Conservation (phyloP, 2,797 vertebrate genomes). For the Scolopax rusticola region DNA sequence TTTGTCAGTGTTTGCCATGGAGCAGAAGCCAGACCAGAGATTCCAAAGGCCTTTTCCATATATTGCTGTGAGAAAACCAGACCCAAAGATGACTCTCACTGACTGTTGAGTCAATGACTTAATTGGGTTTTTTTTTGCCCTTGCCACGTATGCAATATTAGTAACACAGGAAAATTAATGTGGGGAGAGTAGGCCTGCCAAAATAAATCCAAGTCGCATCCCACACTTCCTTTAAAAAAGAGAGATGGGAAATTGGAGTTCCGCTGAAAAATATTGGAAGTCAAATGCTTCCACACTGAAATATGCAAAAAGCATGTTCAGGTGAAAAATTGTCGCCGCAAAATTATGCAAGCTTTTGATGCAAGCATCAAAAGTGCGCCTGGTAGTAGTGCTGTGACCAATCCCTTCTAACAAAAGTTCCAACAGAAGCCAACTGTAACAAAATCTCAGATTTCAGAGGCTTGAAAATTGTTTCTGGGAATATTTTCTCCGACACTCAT, state of each 20-base stretch:
- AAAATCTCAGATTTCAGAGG: background rate
- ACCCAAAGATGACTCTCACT: background rate
- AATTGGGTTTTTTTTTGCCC: background rate
- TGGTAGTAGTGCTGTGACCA: background rate
- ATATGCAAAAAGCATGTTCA: background rate
- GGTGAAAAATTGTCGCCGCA: background rate
- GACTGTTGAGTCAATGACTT: background rate
- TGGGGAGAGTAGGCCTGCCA: background rate
- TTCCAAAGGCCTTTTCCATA: background rate
- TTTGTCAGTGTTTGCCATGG: background rate
- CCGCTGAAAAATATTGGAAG: background rate
- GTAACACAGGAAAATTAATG: background rate
- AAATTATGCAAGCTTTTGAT: background rate
- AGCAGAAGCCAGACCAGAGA: background rate
- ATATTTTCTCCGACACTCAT: background rate
- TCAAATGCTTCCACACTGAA: background rate
- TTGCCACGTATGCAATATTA: background rate
- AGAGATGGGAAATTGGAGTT: background rate
- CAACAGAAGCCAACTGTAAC: accelerated
- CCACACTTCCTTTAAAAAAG: background rate
- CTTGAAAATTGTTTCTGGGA: background rate
- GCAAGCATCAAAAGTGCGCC: background rate
- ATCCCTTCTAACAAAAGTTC: background rate
- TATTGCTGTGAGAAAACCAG: background rate
- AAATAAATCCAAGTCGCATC: background rate